A percentile compares a stretch with the other conserved stretches of the same genome.
phyloP scores from a whole-genome alignment of 2,888 invertebrate species.

The Galeruca laticollis region DNA sequence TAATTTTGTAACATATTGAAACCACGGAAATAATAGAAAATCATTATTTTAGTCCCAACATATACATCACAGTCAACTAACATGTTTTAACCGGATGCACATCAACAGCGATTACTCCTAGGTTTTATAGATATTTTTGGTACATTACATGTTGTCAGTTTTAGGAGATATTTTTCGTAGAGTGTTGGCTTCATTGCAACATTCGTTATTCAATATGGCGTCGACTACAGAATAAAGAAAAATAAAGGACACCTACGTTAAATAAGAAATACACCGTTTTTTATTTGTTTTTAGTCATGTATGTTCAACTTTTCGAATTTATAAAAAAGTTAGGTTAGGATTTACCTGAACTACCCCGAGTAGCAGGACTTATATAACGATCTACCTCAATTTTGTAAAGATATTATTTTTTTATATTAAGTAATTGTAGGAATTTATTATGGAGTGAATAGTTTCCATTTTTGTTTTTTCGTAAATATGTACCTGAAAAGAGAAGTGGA shows the following conservation, averaged over 20 bases:
- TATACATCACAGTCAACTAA: too few species aligned
- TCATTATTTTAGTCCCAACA: too few species aligned
- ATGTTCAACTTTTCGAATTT: conserved; percentile 42
- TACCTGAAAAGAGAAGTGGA: conserved; percentile 55
- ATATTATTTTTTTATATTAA: conserved; percentile 51
- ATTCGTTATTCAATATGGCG: conserved; percentile 54
- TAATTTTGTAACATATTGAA: too few species aligned
- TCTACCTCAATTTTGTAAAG: conserved; percentile 58
- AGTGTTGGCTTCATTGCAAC: conserved; percentile 50
- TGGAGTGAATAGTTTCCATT: conserved; percentile 55
- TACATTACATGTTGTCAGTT: conserved; percentile 9
- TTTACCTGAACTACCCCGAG: conserved; percentile 42
- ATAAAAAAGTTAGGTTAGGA: conserved; percentile 37
- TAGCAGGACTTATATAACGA: conserved; percentile 38
- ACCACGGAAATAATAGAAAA: too few species aligned
- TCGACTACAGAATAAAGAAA: conserved; percentile 60
- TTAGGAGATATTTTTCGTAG: conserved; percentile 57
- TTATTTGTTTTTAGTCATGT: conserved; percentile 42
- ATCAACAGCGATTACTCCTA: too few species aligned
- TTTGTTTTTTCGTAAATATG: conserved; percentile 50
- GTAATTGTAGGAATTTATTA: conserved; percentile 55
- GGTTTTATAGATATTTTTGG: conserved; percentile 44
- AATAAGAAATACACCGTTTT: conserved; percentile 54
- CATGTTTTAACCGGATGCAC: too few species aligned
- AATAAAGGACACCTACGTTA: conserved; percentile 60